Percentiles rank a stretch among this genome's conserved stretches.
Conservation (phyloP, 2,113 vertebrate genomes). For the Centropristis striata region DNA sequence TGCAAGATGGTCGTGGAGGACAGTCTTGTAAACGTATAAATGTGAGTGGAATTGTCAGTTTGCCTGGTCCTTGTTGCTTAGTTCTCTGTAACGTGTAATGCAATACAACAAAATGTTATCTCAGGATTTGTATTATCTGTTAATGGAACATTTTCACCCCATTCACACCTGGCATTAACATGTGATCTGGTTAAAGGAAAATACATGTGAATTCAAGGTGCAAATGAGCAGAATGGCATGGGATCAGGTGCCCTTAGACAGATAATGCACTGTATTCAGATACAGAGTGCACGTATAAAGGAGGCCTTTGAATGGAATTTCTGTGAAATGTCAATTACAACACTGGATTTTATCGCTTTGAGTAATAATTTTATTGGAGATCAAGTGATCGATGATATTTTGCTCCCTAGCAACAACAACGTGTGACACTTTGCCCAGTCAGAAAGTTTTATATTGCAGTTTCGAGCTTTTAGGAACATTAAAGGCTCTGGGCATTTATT, state of each 20-base stretch:
- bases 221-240: background rate
- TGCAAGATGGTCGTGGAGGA: too few species aligned
- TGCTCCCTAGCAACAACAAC: background rate
- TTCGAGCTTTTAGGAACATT: background rate
- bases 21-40: too few species aligned
- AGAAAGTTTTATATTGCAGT: background rate
- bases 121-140: background rate
- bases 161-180: background rate
- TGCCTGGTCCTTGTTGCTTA: background rate
- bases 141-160: background rate
- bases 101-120: background rate
- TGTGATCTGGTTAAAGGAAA: background rate
- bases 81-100: background rate
- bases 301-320: background rate
- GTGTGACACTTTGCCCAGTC: background rate
- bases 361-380: background rate
- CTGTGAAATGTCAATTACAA: background rate
- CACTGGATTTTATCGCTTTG: background rate
- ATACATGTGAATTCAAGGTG: background rate
- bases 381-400: background rate
- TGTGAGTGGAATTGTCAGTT: too few species aligned
- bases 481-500: background rate
- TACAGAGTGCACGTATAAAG: background rate
- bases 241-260: background rate
- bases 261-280: background rate